Percentiles rank a stretch among this genome's conserved stretches.
These are phyloP conservation scores for Apodemus sylvaticus DNA, from an alignment of 2,113 vertebrate genomes.

Conservation along the genomic window DNA sequence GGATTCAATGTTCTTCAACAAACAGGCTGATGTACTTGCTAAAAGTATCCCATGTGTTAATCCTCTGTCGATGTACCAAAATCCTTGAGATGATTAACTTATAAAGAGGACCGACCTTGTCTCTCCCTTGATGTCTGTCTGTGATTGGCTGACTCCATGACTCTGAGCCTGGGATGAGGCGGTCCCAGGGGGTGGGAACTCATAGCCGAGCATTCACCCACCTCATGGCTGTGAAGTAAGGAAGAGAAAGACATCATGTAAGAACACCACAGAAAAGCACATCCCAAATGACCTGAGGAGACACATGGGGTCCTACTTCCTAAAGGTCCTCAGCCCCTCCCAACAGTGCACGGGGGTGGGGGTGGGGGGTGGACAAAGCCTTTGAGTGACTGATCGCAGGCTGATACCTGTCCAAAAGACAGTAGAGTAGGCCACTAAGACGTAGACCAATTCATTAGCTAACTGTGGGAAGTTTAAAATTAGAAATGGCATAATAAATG, in stretches of 20 bases:
- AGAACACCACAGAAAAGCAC: not conserved
- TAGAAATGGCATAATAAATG: not conserved
- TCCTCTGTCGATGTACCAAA: not conserved
- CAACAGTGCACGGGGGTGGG: too few relatives aligned
- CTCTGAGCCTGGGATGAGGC: not conserved
- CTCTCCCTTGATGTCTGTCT: not conserved
- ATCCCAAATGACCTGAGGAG: not conserved
- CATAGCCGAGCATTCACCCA: accelerated
- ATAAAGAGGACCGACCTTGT: not conserved
- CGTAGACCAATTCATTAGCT: not conserved
- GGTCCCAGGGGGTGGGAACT: not conserved
- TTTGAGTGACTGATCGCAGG: not conserved
- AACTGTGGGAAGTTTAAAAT: not conserved
- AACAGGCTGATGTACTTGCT: not conserved
- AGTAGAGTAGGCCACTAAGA: not conserved
- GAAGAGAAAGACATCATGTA: not conserved
- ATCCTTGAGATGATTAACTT: not conserved
- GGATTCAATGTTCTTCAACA: not conserved
- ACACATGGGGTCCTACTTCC: not conserved
- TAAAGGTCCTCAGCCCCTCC: not conserved
- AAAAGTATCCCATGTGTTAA: not conserved
- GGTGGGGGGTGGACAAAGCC: too few relatives aligned
- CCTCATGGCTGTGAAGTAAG: not conserved
- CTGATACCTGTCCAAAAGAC: not conserved
- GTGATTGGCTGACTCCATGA: too few relatives aligned